These are phyloP conservation scores for Toxonevra muliebris DNA, from an alignment of 2,888 invertebrate genomes.

Conservation along the genomic window DNA sequence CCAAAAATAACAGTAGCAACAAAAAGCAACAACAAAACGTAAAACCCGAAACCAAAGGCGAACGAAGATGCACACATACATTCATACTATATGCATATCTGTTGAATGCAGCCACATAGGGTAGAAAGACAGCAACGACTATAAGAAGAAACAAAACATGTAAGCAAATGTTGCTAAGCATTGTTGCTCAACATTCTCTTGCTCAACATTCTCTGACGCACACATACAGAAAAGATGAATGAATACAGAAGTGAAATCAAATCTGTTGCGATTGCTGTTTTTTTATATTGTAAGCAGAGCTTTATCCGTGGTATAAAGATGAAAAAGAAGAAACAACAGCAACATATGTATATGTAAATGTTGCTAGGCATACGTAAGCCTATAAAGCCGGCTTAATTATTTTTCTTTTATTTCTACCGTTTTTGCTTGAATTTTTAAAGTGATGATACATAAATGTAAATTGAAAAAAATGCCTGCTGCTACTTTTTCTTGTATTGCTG, in stretches of 20 bases:
- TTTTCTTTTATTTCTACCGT: constrained; percentile 1
- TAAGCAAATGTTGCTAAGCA: neutral
- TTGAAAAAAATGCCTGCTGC: too few relatives aligned
- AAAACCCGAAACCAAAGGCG: constrained; percentile 28
- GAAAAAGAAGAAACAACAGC: too few relatives aligned
- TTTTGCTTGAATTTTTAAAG: too few relatives aligned
- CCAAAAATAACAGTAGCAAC: neutral
- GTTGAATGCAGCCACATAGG: neutral
- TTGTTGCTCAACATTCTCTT: neutral
- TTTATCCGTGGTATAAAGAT: neutral
- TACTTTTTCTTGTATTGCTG: too few relatives aligned
- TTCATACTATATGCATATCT: neutral
- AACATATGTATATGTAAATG: neutral
- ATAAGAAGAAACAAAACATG: neutral
- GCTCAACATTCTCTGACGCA: neutral
- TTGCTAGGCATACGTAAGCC: neutral
- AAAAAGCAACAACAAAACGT: constrained; percentile 21
- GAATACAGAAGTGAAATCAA: neutral
- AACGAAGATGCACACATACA: neutral
- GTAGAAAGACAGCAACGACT: too few relatives aligned
- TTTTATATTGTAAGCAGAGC: neutral
- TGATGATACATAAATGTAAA: too few relatives aligned
- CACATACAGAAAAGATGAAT: constrained; percentile 1
- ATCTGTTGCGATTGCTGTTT: neutral
- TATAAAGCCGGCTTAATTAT: constrained; percentile 12